Conservation (phyloP, 2,113 vertebrate species). For the Megaceryle maxima region DNA sequence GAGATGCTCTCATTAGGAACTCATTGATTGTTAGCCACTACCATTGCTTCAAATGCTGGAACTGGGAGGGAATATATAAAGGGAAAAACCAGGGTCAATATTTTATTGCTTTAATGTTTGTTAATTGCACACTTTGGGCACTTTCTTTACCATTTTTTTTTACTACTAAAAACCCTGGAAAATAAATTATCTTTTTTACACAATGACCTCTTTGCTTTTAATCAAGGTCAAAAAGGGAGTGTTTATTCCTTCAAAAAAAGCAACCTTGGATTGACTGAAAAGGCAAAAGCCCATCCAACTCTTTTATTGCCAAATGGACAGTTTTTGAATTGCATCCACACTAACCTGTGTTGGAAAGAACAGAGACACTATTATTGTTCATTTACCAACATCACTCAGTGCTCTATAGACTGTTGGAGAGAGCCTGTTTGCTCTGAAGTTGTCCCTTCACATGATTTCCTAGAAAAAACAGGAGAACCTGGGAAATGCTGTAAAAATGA, state of each 20-base stretch:
- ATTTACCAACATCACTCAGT: not conserved
- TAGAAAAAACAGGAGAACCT: not conserved
- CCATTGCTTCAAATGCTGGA: constrained; percentile 51
- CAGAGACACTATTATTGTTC: not conserved
- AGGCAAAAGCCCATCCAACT: not conserved
- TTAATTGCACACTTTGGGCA: not conserved
- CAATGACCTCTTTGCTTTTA: not conserved
- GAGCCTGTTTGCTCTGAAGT: not conserved
- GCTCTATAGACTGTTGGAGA: not conserved
- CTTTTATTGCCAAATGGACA: constrained; percentile 10
- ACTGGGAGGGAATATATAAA: not conserved
- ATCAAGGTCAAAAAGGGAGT: constrained; percentile 34
- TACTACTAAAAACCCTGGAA: not conserved
- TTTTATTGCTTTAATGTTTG: constrained; percentile 15
- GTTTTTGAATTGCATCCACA: not conserved
- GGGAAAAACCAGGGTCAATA: not conserved
- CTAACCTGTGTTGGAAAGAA: not conserved
- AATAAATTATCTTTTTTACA: not conserved
- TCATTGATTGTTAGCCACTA: constrained; percentile 60
- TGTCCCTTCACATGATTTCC: not conserved
- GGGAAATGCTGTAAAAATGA: not conserved
- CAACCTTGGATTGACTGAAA: constrained; percentile 50
- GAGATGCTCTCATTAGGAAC: constrained; percentile 68
- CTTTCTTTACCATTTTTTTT: not conserved
- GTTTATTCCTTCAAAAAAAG: constrained; percentile 26